Percentiles rank a stretch among this genome's conserved stretches.
These are phyloP conservation scores for Drosophila limbata DNA, from an alignment of 2,888 invertebrate genomes.

Conservation along the genomic window DNA sequence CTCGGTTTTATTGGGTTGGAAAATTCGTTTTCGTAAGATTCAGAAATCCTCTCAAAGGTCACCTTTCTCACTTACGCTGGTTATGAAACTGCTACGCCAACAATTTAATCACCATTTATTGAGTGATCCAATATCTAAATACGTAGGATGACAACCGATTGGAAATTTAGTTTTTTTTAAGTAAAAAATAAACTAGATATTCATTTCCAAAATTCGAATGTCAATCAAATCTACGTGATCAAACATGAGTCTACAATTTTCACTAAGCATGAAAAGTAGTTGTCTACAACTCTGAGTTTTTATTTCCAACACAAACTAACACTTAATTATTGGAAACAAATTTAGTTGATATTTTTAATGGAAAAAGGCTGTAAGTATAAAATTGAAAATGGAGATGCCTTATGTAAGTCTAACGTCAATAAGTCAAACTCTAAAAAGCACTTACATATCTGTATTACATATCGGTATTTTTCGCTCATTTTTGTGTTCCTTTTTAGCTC, in stretches of 20 bases:
- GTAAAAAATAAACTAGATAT: not conserved
- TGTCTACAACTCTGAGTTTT: too few species aligned
- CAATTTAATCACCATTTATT: not conserved
- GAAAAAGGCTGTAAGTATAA: not conserved
- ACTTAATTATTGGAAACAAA: too few species aligned
- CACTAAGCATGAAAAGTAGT: too few species aligned
- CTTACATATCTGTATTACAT: not conserved
- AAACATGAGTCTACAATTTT: too few species aligned
- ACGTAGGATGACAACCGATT: too few species aligned
- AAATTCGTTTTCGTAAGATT: not conserved
- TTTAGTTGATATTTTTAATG: not conserved
- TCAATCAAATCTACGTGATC: too few species aligned
- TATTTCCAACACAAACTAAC: too few species aligned
- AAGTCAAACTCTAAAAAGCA: not conserved
- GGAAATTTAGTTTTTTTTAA: not conserved
- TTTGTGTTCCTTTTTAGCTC: not conserved
- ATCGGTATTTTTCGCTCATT: not conserved
- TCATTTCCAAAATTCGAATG: not conserved
- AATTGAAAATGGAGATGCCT: not conserved
- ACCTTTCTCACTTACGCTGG: not conserved
- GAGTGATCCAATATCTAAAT: too few species aligned
- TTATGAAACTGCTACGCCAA: not conserved
- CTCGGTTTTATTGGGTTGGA: constrained; percentile 18
- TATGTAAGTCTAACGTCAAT: not conserved
- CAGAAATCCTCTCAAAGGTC: not conserved